Conservation (phyloP, 2,113 vertebrate genomes). For the Pseudolaguvia tuberculata region DNA sequence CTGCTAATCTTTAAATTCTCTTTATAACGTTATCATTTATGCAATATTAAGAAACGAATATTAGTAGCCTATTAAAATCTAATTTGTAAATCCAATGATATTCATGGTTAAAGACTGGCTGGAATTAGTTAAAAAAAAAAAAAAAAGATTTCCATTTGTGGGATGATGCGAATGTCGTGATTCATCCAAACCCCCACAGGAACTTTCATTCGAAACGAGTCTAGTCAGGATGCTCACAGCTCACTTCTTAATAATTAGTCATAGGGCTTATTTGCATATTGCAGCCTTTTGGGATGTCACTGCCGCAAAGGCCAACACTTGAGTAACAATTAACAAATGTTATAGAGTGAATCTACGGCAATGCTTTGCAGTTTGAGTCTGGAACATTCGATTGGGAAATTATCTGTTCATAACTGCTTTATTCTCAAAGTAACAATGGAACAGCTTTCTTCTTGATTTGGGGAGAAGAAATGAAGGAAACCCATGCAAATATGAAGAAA, state of each 20-base stretch:
- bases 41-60: slow-evolving; percentile 14
- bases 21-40: neutral
- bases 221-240: slow-evolving; percentile 28
- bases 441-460: too few relatives aligned
- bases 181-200: slow-evolving; percentile 31
- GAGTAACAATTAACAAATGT: slow-evolving; percentile 15
- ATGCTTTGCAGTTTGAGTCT: neutral
- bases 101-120: slow-evolving; percentile 4
- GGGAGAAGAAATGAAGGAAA: neutral
- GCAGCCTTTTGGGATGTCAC: slow-evolving; percentile 15
- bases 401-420: neutral
- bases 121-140: slow-evolving; percentile 13
- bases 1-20: neutral
- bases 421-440: neutral
- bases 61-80: slow-evolving; percentile 13
- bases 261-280: slow-evolving; percentile 28
- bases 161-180: slow-evolving; percentile 13
- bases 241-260: slow-evolving; percentile 26
- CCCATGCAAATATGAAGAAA: neutral
- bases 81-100: slow-evolving; percentile 4
- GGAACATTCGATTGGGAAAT: neutral
- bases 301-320: neutral
- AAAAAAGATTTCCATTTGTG: slow-evolving; percentile 4
- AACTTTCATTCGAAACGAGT: slow-evolving; percentile 25
- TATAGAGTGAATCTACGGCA: slow-evolving; percentile 4